Conservation (phyloP, 1,140 invertebrate species). For the Cryptotermes secundus region DNA sequence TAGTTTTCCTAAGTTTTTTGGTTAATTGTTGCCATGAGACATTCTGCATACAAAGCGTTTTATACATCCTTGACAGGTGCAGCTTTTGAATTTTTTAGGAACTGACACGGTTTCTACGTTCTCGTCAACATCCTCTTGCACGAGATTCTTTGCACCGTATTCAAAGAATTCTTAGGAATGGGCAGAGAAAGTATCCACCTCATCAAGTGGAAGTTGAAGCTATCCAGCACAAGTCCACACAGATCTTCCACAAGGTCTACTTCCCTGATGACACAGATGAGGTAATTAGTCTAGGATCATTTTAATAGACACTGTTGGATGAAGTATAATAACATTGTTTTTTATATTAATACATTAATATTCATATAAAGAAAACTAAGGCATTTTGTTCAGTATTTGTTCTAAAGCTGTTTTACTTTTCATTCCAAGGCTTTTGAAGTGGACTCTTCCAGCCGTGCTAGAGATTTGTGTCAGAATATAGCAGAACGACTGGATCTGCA, state of each 20-base stretch:
- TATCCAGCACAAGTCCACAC: slow-evolving; percentile 89
- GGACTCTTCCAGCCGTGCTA: slow-evolving; percentile 81
- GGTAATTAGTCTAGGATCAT: slow-evolving; percentile 45
- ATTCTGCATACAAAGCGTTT: not conserved
- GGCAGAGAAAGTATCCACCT: slow-evolving; percentile 83
- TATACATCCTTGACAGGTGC: not conserved
- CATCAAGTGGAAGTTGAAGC: slow-evolving; percentile 94
- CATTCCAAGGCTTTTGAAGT: slow-evolving; percentile 62
- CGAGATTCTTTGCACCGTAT: slow-evolving; percentile 79
- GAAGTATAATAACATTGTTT: not conserved
- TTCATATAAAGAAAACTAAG: not conserved
- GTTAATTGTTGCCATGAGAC: not conserved
- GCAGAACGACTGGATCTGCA: slow-evolving; percentile 69
- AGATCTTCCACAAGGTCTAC: slow-evolving; percentile 87
- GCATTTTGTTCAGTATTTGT: not conserved
- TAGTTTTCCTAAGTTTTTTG: no score
- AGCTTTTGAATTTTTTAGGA: slow-evolving; percentile 44
- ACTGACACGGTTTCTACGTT: slow-evolving; percentile 71
- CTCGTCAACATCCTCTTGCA: slow-evolving; percentile 73
- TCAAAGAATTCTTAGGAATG: slow-evolving; percentile 75
- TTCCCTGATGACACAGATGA: slow-evolving; percentile 93
- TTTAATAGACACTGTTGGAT: not conserved
- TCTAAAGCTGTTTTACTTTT: slow-evolving; percentile 20
- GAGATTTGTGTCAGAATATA: slow-evolving; percentile 83
- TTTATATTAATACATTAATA: not conserved